Evolutionary conservation across 23 tunicate species (phyloP), one percentile per base, ranked within the genome.

Genomic region (Trididemnum clinides): DNA sequence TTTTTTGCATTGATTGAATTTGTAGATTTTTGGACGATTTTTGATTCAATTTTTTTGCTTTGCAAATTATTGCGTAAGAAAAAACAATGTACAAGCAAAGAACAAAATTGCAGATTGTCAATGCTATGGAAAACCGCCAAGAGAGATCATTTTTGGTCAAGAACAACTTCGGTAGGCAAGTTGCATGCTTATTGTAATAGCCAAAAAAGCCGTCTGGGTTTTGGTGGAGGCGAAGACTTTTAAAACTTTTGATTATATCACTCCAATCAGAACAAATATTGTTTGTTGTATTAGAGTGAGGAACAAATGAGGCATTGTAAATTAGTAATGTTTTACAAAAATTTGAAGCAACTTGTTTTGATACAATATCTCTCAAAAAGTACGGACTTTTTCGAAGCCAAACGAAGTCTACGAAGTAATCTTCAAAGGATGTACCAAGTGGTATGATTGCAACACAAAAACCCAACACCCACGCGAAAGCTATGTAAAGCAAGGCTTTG

Each of bases 161-260:
- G 33, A 90, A 90, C 6, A 90, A 49, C 37, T 84, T 84, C 2
- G 95, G 95, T 30, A 90, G 78, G 32, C 95, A 90, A 15, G 88
- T 88, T 12, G 95, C 85, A 49, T 90, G 89, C 32, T 88, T 70
- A 64, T 89, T 78, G 85, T 90, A 90, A 62, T 90, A 90, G 0
- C 95, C 95, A 39, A 86, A 91, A 59, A 50, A 74, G 54, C 96
- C 90, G 21, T 78, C 29, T 1, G 51, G 27, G 6, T 36, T 39
- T 12, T 74, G 18, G 28, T 2, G 20, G 3, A 35, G 27, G 66
- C 25, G 20, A 4, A 72, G 64, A 37, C 77, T 26, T 3, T 7
- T 28, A 19, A 73, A 2, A 39, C 57, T 37, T 5, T 37, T 73
- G 12, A 73, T 73, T 73, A 39, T 2, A 22, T 38, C 22, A 7